Base-by-base conservation (phyloP, 2,113 vertebrate genomes). In the Boleophthalmus pectinirostris region DNA sequence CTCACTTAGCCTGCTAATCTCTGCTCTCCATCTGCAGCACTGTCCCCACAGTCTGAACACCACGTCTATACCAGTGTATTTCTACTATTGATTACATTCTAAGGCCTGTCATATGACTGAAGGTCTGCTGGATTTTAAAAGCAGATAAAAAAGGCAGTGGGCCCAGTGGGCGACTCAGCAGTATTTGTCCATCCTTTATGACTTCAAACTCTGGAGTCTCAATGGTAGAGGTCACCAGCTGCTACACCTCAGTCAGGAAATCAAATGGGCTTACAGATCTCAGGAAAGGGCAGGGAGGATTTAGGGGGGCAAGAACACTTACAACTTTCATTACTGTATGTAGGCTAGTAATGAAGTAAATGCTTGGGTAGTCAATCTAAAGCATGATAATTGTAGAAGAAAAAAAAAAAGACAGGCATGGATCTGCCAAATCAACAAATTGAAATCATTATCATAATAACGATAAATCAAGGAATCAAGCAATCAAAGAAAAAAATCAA, bases 131-230 rank as follows among this genome's bases (percentile, higher is more conserved):
- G 58, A 79, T 82, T 78, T 64, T 29, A 66, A 60, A 79, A 8
- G 1, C 38, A 76, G 71, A 75, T 11, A 72, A 63, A 68, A n/a
- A 69, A 73, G 74, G 78, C 87, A 81, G 70, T 63, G n/a, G 77
- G 77, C 83, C 74, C 86, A 85, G 82, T 82, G 84, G 88, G 82
- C 73, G 70, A 86, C 85, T 88, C 79, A 87, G 72, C 81, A 68
- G 72, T 80, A 7, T 65, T 46, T 66, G 20, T 66, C 38, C 65
- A 75, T 74, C 68, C 51, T 53, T 67, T 70, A 78, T 66, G 56
- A 73, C 71, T 79, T 77, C 75, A 84, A 87, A 78, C 77, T 79
- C 20, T 70, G 61, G 74, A 33, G 15, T 11, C 61, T 64, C 29
- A 64, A 38, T 64, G 20, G 51, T 23, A 60, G 84, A 87, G 78